Evolutionary conservation across 2,888 invertebrate species (phyloP).

Genomic region (Rhorus exstirpatorius): DNA sequence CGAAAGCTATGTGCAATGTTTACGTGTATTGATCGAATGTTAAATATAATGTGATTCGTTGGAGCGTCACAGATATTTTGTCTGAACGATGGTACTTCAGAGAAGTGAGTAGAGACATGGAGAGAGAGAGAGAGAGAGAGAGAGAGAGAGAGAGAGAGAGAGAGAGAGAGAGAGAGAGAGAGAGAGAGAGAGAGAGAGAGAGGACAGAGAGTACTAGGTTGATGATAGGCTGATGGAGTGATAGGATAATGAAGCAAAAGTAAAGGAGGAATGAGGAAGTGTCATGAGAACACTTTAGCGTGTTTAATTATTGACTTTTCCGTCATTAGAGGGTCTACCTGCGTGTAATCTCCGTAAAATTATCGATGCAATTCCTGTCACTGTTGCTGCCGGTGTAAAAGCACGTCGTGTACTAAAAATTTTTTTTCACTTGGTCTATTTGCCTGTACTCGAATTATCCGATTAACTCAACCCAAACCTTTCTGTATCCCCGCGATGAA

Average conservation of each 20-base stretch:
- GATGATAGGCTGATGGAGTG: too few relatives aligned
- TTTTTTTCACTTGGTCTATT: slow-evolving; percentile 51
- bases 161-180: too few relatives aligned
- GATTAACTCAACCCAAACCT: slow-evolving; percentile 52
- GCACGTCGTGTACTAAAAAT: slow-evolving; percentile 21
- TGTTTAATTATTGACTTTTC: slow-evolving; percentile 60
- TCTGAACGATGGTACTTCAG: neutral
- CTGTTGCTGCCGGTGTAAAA: slow-evolving; percentile 12
- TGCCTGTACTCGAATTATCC: slow-evolving; percentile 56
- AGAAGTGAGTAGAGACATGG: too few relatives aligned
- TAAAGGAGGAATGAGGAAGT: slow-evolving; percentile 6
- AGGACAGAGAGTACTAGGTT: too few relatives aligned
- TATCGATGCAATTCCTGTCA: slow-evolving; percentile 14
- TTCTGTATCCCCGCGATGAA: slow-evolving; percentile 49
- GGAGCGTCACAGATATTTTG: slow-evolving; percentile 1
- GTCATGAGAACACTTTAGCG: slow-evolving; percentile 29
- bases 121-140: too few relatives aligned
- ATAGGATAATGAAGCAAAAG: neutral
- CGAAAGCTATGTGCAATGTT: slow-evolving; percentile 9
- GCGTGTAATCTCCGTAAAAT: neutral
- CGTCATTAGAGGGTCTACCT: slow-evolving; percentile 34
- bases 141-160: too few relatives aligned
- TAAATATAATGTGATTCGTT: neutral
- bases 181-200: too few relatives aligned
- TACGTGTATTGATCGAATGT: slow-evolving; percentile 6